Percentiles rank a stretch among this genome's conserved stretches.
These are phyloP conservation scores for Spatulosminthurus flaviceps DNA, from an alignment of 2,888 invertebrate genomes.

Conservation along the genomic window DNA sequence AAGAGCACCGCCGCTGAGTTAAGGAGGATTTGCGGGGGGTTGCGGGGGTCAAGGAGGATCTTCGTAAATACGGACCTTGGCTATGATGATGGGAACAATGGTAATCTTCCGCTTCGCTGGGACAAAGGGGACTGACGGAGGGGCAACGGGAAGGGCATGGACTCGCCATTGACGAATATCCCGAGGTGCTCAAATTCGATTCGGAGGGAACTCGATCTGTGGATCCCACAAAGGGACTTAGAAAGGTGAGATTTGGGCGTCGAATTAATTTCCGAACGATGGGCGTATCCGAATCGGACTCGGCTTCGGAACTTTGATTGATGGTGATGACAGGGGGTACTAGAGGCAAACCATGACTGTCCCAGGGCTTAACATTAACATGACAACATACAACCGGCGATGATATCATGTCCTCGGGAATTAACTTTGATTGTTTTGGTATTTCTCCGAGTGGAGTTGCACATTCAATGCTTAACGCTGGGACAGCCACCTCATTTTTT, in stretches of 20 bases:
- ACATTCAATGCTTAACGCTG: constrained; percentile 62
- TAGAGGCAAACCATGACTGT: constrained; percentile 49
- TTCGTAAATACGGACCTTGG: constrained; percentile 47
- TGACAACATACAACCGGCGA: constrained; percentile 35
- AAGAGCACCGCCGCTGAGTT: constrained; percentile 60
- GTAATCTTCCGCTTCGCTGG: constrained; percentile 77
- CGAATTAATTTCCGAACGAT: constrained; percentile 68
- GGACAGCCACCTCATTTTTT: constrained; percentile 55
- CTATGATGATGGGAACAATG: constrained; percentile 48
- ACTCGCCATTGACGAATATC: constrained; percentile 86
- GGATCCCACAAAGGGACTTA: constrained; percentile 74
- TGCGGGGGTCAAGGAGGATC: constrained; percentile 62
- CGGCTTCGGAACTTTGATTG: constrained; percentile 68
- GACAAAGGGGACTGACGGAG: constrained; percentile 81
- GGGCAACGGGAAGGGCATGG: constrained; percentile 84
- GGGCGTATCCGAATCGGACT: constrained; percentile 65
- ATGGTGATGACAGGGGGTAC: constrained; percentile 66
- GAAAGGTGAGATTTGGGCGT: constrained; percentile 73
- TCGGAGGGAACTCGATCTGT: constrained; percentile 80
- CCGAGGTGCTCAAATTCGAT: constrained; percentile 84
- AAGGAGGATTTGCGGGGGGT: constrained; percentile 65
- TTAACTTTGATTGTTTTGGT: constrained; percentile 40
- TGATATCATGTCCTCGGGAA: neutral
- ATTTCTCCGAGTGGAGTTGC: constrained; percentile 61
- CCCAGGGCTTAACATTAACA: constrained; percentile 51